These are phyloP conservation scores for Phrixothrix hirtus DNA, from an alignment of 2,888 invertebrate genomes.

Conservation along the genomic window DNA sequence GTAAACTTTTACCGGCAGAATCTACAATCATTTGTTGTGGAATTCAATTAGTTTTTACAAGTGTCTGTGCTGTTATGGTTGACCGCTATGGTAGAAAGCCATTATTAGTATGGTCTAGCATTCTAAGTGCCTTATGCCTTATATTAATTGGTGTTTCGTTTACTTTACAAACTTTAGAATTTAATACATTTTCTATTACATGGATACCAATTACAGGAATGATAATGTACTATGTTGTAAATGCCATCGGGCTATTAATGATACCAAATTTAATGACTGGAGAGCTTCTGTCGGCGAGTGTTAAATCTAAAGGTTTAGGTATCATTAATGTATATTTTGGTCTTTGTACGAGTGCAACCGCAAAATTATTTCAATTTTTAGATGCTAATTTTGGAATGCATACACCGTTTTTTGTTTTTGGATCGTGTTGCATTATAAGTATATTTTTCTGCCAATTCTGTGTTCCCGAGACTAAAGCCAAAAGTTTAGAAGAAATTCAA, in stretches of 20 bases:
- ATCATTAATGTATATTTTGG: conserved; percentile 43
- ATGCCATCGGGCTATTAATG: conserved; percentile 38
- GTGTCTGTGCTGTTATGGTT: conserved; percentile 42
- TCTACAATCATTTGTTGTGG: conserved; percentile 55
- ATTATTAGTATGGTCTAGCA: conserved; percentile 56
- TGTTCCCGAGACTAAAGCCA: conserved; percentile 47
- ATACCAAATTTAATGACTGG: conserved; percentile 39
- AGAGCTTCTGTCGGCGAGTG: conserved; percentile 43
- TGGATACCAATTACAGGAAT: conserved; percentile 41
- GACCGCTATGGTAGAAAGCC: conserved; percentile 54
- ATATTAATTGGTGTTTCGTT: conserved; percentile 21
- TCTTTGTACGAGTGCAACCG: conserved; percentile 37
- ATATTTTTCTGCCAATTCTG: conserved; percentile 42
- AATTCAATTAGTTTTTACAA: conserved; percentile 51
- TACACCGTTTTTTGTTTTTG: conserved; percentile 45
- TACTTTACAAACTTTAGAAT: conserved; percentile 5
- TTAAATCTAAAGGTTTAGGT: conserved; percentile 46
- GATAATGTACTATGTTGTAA: conserved; percentile 35
- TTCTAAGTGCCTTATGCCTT: conserved; percentile 33
- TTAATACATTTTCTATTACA: conserved; percentile 32
- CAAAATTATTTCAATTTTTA: conserved; percentile 47
- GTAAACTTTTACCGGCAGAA: conserved; percentile 41
- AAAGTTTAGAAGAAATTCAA: conserved; percentile 44
- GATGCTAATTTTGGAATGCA: conserved; percentile 40
- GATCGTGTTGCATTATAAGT: conserved; percentile 37